phyloP scores from a whole-genome alignment of 2,113 vertebrate species.

The Dipodomys stephensi region DNA sequence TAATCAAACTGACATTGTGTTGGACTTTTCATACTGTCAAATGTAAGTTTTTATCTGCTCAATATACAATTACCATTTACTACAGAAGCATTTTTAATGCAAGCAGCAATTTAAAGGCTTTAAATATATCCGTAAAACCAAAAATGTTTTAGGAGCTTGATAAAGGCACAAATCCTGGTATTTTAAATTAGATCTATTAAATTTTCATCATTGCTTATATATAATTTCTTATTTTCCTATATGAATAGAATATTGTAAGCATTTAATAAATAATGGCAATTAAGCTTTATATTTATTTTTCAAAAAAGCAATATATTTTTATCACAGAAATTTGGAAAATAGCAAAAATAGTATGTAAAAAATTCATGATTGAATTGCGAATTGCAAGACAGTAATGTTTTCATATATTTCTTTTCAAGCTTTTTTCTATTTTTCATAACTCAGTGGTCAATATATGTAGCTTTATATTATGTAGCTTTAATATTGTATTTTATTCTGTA shows the following conservation, averaged over 20 bases:
- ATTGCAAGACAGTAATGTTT: constrained; percentile 34
- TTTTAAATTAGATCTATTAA: constrained; percentile 74
- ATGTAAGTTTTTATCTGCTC: constrained; percentile 79
- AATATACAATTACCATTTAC: constrained; percentile 67
- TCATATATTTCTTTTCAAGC: not conserved
- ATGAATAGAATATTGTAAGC: constrained; percentile 58
- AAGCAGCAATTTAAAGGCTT: constrained; percentile 68
- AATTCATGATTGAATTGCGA: not conserved
- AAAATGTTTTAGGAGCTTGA: constrained; percentile 62
- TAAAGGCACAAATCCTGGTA: constrained; percentile 66
- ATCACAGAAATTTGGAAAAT: not conserved
- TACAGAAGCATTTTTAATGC: constrained; percentile 59
- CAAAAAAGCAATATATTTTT: constrained; percentile 23
- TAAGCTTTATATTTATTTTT: constrained; percentile 57
- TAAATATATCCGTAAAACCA: constrained; percentile 71
- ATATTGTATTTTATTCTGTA: not conserved
- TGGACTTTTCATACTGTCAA: constrained; percentile 77
- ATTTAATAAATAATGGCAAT: constrained; percentile 54
- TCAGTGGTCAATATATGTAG: not conserved
- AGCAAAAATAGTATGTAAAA: not conserved
- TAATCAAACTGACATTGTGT: constrained; percentile 82
- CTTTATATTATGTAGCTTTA: constrained; percentile 32
- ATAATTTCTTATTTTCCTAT: constrained; percentile 53
- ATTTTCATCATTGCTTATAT: constrained; percentile 35
- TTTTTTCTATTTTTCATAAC: constrained; percentile 36